Base-by-base conservation (phyloP, 2,797 vertebrate genomes). In the Tenualosa thibaudeaui region DNA sequence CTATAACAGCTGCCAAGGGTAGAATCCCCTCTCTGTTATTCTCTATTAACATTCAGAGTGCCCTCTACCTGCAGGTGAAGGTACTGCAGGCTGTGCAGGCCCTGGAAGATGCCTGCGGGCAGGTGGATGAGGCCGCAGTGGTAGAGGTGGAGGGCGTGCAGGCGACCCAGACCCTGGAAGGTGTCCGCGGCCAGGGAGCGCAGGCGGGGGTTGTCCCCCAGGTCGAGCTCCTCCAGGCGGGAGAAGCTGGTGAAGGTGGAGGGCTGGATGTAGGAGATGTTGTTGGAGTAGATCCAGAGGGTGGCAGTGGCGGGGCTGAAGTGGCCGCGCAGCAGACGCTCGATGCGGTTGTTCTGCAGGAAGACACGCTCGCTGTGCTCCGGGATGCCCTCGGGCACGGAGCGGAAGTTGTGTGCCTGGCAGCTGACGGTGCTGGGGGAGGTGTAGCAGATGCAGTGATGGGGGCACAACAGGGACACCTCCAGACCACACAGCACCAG, bases 261-360 rank as follows among this genome's bases (percentile, higher is more conserved):
- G 0, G 98, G 97, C 88, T 98, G 97, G 6, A 99, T 97, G 94
- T 96, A 97, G 89, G 97, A 98, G 92, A 99, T 97, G 92, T 99
- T 99, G 94, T 99, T 99, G 93, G 98, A 98, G 91, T 99, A 99
- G 86, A 99, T 96, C 98, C 98, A 99, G 85, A 99, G 93, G 92
- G 96, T 98, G 92, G 97, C 96, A 87, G 97, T 97, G 89, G 96
- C 96, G 0, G 98, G 96, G 82, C 97, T 97, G 95, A 99, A 98
- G 93, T 98, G 97, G 82, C 98, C 98, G 0, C 95, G 96, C 12
- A 97, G 97, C 62, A 99, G 96, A 89, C 96, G 90, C 87, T 96
- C 96, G 92, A 99, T 99, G 93, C 94, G 97, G 95, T 99, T 99
- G 94, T 99, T 99, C 89, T 99, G 97, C 46, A 99, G 95, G 91